phyloP scores from a whole-genome alignment of 2,888 invertebrate genomes.

The Scaptomyza reducta region DNA sequence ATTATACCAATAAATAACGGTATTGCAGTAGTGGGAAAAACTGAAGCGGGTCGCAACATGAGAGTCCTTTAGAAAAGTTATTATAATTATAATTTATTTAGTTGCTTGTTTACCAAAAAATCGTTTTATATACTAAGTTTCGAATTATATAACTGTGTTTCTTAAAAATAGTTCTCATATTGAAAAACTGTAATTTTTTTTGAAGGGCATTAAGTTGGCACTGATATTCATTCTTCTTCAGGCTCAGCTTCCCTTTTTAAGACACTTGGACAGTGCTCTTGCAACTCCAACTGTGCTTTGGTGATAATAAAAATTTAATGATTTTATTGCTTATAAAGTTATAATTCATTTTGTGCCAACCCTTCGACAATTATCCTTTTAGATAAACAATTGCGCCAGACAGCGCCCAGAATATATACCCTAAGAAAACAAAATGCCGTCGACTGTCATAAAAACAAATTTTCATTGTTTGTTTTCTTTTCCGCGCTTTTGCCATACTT shows the following conservation, averaged over 20 bases:
- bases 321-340: slow-evolving; percentile 78
- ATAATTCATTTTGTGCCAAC: slow-evolving; percentile 73
- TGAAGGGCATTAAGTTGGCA: not conserved
- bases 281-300: slow-evolving; percentile 30
- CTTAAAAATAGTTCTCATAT: too few species aligned
- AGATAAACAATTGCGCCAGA: slow-evolving; percentile 70
- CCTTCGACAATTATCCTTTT: slow-evolving; percentile 75
- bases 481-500: slow-evolving; percentile 64
- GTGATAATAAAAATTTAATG: slow-evolving; percentile 75
- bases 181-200: too few species aligned
- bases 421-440: slow-evolving; percentile 50
- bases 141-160: too few species aligned
- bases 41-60: not conserved
- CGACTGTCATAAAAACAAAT: slow-evolving; percentile 58
- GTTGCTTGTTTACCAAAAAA: too few species aligned
- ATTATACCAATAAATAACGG: slow-evolving; percentile 51
- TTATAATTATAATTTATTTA: too few species aligned
- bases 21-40: slow-evolving; percentile 16
- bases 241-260: slow-evolving; percentile 41
- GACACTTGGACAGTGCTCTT: slow-evolving; percentile 11
- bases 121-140: too few species aligned
- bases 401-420: slow-evolving; percentile 31
- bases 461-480: slow-evolving; percentile 72
- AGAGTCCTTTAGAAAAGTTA: slow-evolving; percentile 6
- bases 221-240: not conserved